Evolutionary conservation across 2,113 vertebrate species (phyloP).

Genomic region (Trogon melanurus): DNA sequence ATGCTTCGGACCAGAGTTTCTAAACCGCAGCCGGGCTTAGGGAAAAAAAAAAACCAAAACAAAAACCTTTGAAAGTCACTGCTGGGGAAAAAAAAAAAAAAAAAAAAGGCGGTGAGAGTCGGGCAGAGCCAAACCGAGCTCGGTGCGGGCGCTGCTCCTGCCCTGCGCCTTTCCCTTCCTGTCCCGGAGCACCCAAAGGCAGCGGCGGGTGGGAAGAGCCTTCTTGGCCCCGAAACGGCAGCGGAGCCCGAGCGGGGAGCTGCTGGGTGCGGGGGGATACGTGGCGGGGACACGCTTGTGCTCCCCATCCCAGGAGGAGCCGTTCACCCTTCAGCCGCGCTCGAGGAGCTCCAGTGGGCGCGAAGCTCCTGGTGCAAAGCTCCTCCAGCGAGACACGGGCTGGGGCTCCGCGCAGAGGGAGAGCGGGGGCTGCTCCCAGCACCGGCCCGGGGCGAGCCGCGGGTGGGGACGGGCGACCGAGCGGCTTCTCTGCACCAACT

Average conservation of each 20-base stretch:
- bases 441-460: not conserved
- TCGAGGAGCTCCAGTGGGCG: rapidly evolving
- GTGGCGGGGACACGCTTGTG: rapidly evolving
- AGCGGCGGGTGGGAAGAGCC: not conserved
- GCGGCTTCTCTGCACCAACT: rapidly evolving
- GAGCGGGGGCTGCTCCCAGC: rapidly evolving
- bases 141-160: rapidly evolving
- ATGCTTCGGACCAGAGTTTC: not conserved
- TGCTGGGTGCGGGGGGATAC: rapidly evolving
- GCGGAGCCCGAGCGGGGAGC: rapidly evolving
- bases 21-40: not conserved
- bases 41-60: not conserved
- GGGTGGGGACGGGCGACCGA: rapidly evolving
- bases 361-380: not conserved
- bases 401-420: rapidly evolving
- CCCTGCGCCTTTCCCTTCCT: not conserved
- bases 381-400: not conserved
- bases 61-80: not conserved
- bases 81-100: not conserved
- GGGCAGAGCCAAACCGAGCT: not conserved
- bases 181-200: not conserved
- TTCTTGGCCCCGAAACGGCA: rapidly evolving
- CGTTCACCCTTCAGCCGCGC: rapidly evolving
- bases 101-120: not conserved
- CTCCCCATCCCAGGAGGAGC: rapidly evolving